Evolutionary conservation across 1,140 invertebrate species (phyloP), one percentile per base, ranked within the genome.

Genomic region (Xylocopa sonorina): DNA sequence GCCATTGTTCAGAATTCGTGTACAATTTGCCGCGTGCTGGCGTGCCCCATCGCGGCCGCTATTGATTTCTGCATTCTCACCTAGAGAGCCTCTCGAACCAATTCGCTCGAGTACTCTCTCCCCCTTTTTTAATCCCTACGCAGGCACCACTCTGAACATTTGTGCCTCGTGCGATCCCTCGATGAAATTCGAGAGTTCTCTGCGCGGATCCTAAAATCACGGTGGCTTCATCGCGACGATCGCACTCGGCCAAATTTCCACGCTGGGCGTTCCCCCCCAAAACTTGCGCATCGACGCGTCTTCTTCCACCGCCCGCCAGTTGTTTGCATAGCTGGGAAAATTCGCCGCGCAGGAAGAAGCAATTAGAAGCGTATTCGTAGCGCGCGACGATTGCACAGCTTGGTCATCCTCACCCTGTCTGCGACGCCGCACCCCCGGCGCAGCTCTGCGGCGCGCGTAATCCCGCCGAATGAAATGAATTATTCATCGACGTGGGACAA

Each of bases 381-480:
- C 53, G 38, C 68, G 53, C 50, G 66, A 68, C 66, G 66, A 68
- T 68, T 68, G 66, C 66, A 27, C 32, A n/a, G 48, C 46, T 66
- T 29, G 67, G 50, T 43, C 21, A 51, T 51, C 66, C 67, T 18
- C n/a, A n/a, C 16, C 5, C 41, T 14, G n/a, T 55, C 50, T 41
- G 34, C 24, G 4, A 16, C 7, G 32, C 7, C 51, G n/a, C n/a
- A 9, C 7, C 34, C 10, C 14, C n/a, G 51, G 5, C n/a, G 29
- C 66, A 64, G 27, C 24, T 34, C 29, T 46, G 32, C 43, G 14
- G 57, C 57, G 34, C 76, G 71, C 69, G 79, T 87, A 83, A 89
- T 88, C 85, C 81, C 72, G 74, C 76, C 66, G 88, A 90, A 91
- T 89, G 88, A 90, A 90, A 90, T 90, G 90, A 90, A 91, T 91